Percentiles rank a stretch among this genome's conserved stretches.
These are phyloP conservation scores for Hylaeus anthracinus DNA, from an alignment of 1,140 invertebrate genomes.

Conservation along the genomic window DNA sequence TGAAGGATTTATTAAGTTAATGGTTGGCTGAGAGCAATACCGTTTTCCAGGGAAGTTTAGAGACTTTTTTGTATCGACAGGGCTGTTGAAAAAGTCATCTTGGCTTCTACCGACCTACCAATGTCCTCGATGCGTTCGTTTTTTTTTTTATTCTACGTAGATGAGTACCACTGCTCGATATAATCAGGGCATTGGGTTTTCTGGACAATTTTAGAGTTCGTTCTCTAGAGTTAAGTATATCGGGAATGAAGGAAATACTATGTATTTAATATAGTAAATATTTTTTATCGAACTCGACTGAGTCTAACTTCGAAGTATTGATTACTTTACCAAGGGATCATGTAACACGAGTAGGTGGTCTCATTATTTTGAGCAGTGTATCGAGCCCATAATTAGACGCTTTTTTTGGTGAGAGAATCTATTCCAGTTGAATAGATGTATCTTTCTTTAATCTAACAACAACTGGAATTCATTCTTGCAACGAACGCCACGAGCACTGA, in stretches of 20 bases:
- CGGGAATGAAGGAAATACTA: background rate
- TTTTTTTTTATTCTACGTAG: no score
- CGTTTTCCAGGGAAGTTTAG: background rate
- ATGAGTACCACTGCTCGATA: background rate
- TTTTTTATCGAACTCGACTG: background rate
- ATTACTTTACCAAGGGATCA: background rate
- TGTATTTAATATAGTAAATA: background rate
- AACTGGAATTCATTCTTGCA: background rate
- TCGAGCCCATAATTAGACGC: background rate
- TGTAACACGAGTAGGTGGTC: background rate
- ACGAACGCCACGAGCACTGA: background rate
- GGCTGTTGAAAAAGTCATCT: background rate
- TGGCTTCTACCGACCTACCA: background rate
- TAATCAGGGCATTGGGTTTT: background rate
- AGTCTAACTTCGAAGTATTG: background rate
- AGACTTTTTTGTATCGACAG: background rate
- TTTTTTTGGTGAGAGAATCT: no score
- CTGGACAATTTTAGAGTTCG: background rate
- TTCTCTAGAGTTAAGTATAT: background rate
- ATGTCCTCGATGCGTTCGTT: background rate
- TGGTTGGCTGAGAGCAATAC: background rate
- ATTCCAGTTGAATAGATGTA: no score
- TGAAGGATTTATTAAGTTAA: slow-evolving; percentile 15
- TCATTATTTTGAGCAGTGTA: background rate
- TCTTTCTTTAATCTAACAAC: background rate